Evolutionary conservation across 2,113 vertebrate genomes (phyloP).

Genomic region (Pristiophorus japonicus): DNA sequence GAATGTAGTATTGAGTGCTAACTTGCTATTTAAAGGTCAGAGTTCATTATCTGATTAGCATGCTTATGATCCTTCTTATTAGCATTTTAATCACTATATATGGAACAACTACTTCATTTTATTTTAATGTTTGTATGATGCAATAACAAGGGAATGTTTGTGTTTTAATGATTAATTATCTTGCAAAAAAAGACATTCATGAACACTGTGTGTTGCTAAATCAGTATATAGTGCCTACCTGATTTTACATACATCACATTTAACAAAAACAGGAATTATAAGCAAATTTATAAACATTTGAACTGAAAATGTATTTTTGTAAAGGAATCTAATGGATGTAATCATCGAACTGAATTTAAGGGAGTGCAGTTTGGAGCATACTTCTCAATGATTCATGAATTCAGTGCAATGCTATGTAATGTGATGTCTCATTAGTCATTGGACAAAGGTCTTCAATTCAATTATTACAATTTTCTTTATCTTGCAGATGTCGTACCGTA

Average conservation of each 20-base stretch:
- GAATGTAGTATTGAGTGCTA: not conserved
- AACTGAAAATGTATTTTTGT: not conserved
- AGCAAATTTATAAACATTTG: not conserved
- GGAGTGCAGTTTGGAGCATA: not conserved
- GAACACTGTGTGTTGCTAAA: not conserved
- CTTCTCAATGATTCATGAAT: not conserved
- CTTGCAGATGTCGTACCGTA: conserved; percentile 79
- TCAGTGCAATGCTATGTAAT: not conserved
- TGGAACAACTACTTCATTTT: not conserved
- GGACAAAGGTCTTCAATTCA: not conserved
- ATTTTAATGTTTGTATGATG: not conserved
- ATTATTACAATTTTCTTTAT: not conserved
- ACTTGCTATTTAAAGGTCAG: not conserved
- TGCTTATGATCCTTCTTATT: not conserved
- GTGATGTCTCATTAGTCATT: not conserved
- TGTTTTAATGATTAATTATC: not conserved
- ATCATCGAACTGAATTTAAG: not conserved
- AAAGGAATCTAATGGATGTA: not conserved
- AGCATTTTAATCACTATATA: not conserved
- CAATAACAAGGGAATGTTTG: not conserved
- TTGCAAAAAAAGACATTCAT: not conserved
- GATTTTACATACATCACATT: not conserved
- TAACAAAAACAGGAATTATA: not conserved
- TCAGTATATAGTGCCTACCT: not conserved
- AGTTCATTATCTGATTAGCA: not conserved